Base-by-base conservation (phyloP, 2,113 vertebrate species). In the Chaetodon auriga region DNA sequence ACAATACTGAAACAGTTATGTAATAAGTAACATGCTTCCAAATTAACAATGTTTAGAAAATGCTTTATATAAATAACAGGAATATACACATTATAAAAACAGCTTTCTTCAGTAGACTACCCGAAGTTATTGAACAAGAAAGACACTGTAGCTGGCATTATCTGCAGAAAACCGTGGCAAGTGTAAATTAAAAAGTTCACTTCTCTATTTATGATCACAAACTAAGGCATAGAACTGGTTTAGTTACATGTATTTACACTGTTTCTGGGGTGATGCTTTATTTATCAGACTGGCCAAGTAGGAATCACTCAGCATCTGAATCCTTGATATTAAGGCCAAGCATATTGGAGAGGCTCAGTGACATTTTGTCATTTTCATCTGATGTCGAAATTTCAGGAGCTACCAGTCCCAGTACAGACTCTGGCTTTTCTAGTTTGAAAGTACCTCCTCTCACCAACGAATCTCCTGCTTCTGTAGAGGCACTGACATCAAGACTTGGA, bases 281-380 rank as follows among this genome's bases (percentile, higher is more conserved):
- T 46, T 65, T 25, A 23, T 41, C 60, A 62, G 21, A 30, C 60
- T 16, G 36, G 30, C 18, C 36, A 57, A 3, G 6, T 9, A 75
- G 35, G 58, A 61, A 66, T 83, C 84, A 94, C 6, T 92, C 53
- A 23, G 25, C n/a, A 18, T 80, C 73, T 41, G 53, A 66, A 45
- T 86, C 64, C 21, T 78, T 68, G n/a, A 77, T 48, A 16, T 84
- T 66, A n/a, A 95, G 92, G 41, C 92, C 48, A 11, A 95, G 93
- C 94, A 96, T 95, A 49, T 96, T 95, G 63, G 95, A 91, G 35
- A 96, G 92, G 69, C 94, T 6, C 53, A 90, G 8, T 8, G 91
- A 82, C 35, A 94, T 15, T 83, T 91, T 93, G 9, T 90, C 76
- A 38, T 85, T 90, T 49, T 91, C 88, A 58, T 91, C 80, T 19